phyloP scores from a whole-genome alignment of 2,113 vertebrate genomes.

The Phasianus colchicus region DNA sequence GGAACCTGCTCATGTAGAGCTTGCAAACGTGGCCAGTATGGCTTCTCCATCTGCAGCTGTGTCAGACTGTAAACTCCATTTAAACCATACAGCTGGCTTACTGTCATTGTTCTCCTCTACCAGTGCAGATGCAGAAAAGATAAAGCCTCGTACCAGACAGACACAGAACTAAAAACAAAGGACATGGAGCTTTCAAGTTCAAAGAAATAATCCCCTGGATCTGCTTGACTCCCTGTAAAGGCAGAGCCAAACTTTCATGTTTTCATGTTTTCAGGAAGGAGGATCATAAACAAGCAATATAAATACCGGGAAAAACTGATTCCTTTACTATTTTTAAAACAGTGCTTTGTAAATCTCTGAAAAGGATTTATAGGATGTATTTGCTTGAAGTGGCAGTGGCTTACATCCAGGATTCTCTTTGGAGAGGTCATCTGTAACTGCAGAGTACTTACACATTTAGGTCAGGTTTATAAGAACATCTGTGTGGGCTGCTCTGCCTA shows the following conservation, averaged over 20 bases:
- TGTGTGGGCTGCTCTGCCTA: background rate
- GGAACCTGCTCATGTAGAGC: background rate
- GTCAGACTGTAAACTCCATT: background rate
- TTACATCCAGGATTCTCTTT: background rate
- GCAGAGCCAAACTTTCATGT: background rate
- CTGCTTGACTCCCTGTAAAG: background rate
- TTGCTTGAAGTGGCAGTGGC: conserved; percentile 17
- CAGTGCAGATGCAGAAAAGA: background rate
- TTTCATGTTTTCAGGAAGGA: background rate
- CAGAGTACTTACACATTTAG: background rate
- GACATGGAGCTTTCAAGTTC: background rate
- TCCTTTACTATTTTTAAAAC: background rate
- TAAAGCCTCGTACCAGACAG: background rate
- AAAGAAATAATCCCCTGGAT: background rate
- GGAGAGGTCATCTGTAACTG: background rate
- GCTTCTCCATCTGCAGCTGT: background rate
- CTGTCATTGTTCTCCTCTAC: background rate
- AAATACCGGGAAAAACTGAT: background rate
- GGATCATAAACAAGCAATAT: background rate
- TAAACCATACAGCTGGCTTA: background rate
- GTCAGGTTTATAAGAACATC: background rate
- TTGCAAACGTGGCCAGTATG: background rate
- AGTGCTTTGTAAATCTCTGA: background rate
- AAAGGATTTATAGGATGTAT: background rate
- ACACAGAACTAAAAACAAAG: background rate